Conservation (phyloP, 23 tunicate genomes). For the Trididemnum miniatum region DNA sequence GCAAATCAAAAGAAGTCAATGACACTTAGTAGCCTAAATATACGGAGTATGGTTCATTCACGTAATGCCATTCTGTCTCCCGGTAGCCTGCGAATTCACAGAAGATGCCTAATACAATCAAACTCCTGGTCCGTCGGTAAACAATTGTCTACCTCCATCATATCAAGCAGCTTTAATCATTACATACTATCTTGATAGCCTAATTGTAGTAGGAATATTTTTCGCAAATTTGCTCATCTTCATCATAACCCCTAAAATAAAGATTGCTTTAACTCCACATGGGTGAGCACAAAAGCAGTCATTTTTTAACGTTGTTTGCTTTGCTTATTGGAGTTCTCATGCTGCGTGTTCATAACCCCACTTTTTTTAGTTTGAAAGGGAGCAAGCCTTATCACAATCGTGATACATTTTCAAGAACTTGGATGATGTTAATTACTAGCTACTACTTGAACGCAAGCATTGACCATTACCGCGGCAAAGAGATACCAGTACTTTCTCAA, state of each 20-base stretch:
- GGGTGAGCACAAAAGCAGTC: slow-evolving; percentile 9
- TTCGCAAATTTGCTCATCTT: slow-evolving; percentile 21
- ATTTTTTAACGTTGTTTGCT: too few species aligned
- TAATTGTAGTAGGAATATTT: slow-evolving; percentile 14
- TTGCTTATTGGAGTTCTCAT: too few species aligned
- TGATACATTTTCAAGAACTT: too few species aligned
- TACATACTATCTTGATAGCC: slow-evolving; percentile 5
- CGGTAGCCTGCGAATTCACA: slow-evolving; percentile 47
- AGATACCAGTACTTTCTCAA: too few species aligned
- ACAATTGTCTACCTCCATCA: slow-evolving; percentile 40
- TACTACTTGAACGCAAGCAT: too few species aligned
- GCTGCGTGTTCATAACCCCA: too few species aligned
- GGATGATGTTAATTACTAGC: too few species aligned
- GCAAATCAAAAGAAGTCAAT: background rate
- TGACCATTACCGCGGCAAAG: too few species aligned
- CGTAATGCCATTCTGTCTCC: slow-evolving; percentile 34
- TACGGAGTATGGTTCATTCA: slow-evolving; percentile 47
- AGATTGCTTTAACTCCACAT: slow-evolving; percentile 4
- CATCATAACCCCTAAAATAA: background rate
- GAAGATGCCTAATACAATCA: background rate
- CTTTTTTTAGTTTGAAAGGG: too few species aligned
- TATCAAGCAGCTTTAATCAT: slow-evolving; percentile 16
- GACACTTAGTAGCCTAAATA: background rate
- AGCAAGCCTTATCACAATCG: too few species aligned
- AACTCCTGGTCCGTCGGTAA: background rate